phyloP scores from a whole-genome alignment of 2,888 invertebrate genomes.

The Anticlea derivata region DNA sequence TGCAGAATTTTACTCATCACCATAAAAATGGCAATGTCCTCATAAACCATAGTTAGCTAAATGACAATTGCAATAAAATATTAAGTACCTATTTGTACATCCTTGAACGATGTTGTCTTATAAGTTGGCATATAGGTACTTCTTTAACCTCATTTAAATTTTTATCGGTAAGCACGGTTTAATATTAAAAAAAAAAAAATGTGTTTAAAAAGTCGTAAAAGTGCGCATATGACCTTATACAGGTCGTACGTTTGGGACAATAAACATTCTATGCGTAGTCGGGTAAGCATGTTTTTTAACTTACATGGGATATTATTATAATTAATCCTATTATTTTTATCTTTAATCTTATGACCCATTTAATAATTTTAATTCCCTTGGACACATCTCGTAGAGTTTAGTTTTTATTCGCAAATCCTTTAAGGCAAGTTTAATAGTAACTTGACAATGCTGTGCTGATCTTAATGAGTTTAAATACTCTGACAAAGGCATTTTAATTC shows the following conservation, averaged over 20 bases:
- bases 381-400: no score
- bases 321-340: conserved; percentile 12
- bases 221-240: conserved; percentile 10
- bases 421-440: not conserved
- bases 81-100: not conserved
- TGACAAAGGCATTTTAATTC: not conserved
- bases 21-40: not conserved
- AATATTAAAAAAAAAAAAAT: conserved; percentile 25
- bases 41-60: conserved; percentile 20
- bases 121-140: no score
- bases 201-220: conserved; percentile 24
- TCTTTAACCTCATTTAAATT: conserved; percentile 42
- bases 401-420: conserved; percentile 4
- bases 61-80: not conserved
- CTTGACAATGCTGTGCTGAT: not conserved
- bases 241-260: not conserved
- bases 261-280: conserved; percentile 2
- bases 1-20: not conserved
- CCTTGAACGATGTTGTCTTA: conserved; percentile 40
- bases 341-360: not conserved
- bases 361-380: no score
- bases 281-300: not conserved
- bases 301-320: conserved; percentile 6
- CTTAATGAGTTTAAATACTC: not conserved
- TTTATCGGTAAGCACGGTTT: conserved; percentile 49